phyloP scores from a whole-genome alignment of 53 echinoderm and acorn worm genomes.

The Mesocentrotus franciscanus region DNA sequence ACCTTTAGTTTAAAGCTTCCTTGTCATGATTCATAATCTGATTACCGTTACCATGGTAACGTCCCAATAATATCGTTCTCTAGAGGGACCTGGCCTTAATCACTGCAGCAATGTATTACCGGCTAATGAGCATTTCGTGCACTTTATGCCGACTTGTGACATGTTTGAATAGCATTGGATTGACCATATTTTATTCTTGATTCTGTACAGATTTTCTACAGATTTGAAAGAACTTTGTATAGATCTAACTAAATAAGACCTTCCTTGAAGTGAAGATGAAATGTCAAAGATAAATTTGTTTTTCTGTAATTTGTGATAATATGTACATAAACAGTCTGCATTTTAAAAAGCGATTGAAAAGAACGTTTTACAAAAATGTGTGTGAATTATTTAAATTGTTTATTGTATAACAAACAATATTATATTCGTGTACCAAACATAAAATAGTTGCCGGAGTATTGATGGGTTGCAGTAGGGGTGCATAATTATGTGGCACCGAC shows the following conservation, averaged over 20 bases:
- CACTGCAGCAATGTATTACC: neutral
- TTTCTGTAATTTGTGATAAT: too few species aligned
- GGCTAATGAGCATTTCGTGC: neutral
- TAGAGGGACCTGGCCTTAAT: neutral
- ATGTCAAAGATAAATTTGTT: too few species aligned
- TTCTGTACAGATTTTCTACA: neutral
- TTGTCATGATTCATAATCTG: neutral
- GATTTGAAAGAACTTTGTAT: neutral
- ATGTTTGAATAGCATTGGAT: neutral
- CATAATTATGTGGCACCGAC: too few species aligned
- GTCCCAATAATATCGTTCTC: neutral
- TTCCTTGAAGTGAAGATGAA: too few species aligned
- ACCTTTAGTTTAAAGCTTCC: neutral
- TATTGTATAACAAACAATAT: too few species aligned
- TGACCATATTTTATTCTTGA: neutral
- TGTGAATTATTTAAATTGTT: too few species aligned
- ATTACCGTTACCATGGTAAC: neutral
- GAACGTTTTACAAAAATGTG: too few species aligned
- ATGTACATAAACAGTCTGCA: too few species aligned
- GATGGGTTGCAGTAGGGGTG: too few species aligned
- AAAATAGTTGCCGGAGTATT: too few species aligned
- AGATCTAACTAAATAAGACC: neutral
- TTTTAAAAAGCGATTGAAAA: too few species aligned
- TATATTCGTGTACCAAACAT: too few species aligned
- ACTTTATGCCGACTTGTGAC: neutral